phyloP scores from a whole-genome alignment of 2,797 vertebrate genomes.

The Paguma larvata region DNA sequence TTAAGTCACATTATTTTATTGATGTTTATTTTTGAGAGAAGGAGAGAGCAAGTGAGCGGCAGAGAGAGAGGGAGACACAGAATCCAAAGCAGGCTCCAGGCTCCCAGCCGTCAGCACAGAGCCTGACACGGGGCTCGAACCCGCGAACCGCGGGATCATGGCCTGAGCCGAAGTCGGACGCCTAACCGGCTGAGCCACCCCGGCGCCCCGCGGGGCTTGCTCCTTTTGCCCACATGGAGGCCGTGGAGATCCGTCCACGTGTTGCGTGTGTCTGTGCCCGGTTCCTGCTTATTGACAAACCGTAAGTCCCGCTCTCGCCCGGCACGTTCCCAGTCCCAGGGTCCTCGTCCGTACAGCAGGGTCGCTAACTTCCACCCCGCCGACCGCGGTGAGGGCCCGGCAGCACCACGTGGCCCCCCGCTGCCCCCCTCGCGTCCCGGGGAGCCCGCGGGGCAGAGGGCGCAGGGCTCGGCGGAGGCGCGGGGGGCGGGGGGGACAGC shows the following conservation, averaged over 20 bases:
- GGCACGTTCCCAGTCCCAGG: constrained; percentile 16
- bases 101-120: too few relatives aligned
- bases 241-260: background rate
- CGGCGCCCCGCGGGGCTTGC: background rate
- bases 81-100: too few relatives aligned
- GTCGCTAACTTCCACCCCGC: background rate
- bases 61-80: too few relatives aligned
- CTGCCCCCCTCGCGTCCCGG: fast-evolving
- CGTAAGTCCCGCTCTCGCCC: background rate
- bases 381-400: background rate
- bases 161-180: too few relatives aligned
- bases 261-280: fast-evolving
- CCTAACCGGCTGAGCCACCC: too few relatives aligned
- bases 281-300: background rate
- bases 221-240: fast-evolving
- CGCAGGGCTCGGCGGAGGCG: background rate
- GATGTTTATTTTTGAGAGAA: too few relatives aligned
- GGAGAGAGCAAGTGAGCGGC: too few relatives aligned
- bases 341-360: constrained; percentile 55
- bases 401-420: fast-evolving
- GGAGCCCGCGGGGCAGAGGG: background rate
- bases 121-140: fast-evolving
- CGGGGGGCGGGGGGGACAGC: background rate
- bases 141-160: too few relatives aligned
- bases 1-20: background rate